These are phyloP conservation scores for Branchipolynoe longqiensis DNA, from an alignment of 2,888 invertebrate genomes.

Conservation along the genomic window DNA sequence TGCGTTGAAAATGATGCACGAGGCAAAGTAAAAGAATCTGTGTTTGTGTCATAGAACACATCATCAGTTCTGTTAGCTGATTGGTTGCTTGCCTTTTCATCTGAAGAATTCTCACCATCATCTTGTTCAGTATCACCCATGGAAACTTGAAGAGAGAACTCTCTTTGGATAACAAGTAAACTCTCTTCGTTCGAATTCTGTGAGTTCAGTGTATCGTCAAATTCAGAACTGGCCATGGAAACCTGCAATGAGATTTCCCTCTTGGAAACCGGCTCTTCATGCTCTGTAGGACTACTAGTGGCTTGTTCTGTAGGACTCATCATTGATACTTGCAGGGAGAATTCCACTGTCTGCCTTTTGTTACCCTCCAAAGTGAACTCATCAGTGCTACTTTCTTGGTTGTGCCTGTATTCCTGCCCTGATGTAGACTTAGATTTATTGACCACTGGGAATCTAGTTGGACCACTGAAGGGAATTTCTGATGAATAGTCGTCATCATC, in stretches of 20 bases:
- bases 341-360: background rate
- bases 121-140: background rate
- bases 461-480: constrained; percentile 4
- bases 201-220: background rate
- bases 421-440: too few relatives aligned
- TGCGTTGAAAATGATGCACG: constrained; percentile 38
- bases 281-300: background rate
- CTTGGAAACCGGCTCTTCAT: background rate
- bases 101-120: background rate
- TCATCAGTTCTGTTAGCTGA: background rate
- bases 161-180: background rate
- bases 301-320: too few relatives aligned
- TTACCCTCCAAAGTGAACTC: background rate
- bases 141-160: background rate
- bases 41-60: too few relatives aligned
- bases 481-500: constrained; percentile 7
- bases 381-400: background rate
- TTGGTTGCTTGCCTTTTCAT: background rate
- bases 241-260: constrained; percentile 23
- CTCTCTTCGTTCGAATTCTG: background rate
- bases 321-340: constrained; percentile 15
- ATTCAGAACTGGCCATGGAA: background rate
- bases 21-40: too few relatives aligned
- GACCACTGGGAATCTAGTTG: too few relatives aligned
- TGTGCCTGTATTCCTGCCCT: background rate